phyloP scores from a whole-genome alignment of 37 sponge, comb jelly and placozoan genomes.

The Sycon ciliatum region DNA sequence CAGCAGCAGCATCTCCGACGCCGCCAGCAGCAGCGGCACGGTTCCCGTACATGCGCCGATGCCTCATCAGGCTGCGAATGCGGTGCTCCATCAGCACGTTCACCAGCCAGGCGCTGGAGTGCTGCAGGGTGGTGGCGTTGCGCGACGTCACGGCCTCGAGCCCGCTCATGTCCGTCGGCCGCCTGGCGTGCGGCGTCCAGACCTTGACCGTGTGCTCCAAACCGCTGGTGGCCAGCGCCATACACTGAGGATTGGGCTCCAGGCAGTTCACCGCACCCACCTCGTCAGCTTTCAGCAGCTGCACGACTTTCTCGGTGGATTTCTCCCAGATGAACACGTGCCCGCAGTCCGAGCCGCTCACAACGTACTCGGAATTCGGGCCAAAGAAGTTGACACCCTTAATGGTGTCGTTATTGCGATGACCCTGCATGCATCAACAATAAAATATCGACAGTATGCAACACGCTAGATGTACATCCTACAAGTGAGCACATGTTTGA shows the following conservation, averaged over 20 bases:
- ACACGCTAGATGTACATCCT: too few relatives aligned
- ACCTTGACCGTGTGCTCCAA: constrained; percentile 81
- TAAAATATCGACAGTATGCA: too few relatives aligned
- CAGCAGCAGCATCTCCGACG: too few relatives aligned
- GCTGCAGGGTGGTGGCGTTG: too few relatives aligned
- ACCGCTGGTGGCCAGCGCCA: constrained; percentile 81
- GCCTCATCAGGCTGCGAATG: too few relatives aligned
- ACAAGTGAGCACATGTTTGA: too few relatives aligned
- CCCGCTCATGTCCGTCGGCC: constrained; percentile 34
- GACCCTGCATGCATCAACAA: too few relatives aligned
- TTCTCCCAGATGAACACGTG: constrained; percentile 94
- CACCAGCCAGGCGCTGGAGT: too few relatives aligned
- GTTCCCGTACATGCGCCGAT: too few relatives aligned
- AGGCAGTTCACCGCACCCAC: constrained; percentile 84
- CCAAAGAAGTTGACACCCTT: constrained; percentile 98
- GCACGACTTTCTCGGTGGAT: constrained; percentile 62
- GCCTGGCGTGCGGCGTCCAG: constrained; percentile 53
- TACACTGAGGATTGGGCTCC: constrained; percentile 80
- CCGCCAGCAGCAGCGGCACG: too few relatives aligned
- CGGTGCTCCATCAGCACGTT: too few relatives aligned
- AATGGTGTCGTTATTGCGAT: too few relatives aligned
- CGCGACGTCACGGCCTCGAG: constrained; percentile 35
- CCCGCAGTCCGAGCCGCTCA: constrained; percentile 96
- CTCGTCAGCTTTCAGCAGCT: constrained; percentile 66
- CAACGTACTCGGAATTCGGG: constrained; percentile 72